These are phyloP conservation scores for Eristalinus aeneus DNA, from an alignment of 2,888 invertebrate genomes.

Conservation along the genomic window DNA sequence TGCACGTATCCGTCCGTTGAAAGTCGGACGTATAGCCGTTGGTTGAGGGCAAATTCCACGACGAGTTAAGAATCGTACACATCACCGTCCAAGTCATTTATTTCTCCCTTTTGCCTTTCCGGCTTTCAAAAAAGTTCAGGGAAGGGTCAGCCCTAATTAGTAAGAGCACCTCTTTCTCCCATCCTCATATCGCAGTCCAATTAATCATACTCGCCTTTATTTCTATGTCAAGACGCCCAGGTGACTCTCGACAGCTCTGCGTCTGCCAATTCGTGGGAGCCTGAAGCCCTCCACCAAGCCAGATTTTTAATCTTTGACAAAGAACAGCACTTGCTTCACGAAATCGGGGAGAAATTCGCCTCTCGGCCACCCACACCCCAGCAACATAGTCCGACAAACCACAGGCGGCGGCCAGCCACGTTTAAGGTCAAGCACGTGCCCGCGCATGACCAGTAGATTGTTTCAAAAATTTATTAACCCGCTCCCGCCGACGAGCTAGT, in stretches of 20 bases:
- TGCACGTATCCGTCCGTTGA: too few species aligned
- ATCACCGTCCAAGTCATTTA: too few species aligned
- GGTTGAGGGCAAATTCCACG: too few species aligned
- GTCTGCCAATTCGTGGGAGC: background rate
- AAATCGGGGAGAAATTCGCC: background rate
- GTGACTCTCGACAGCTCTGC: background rate
- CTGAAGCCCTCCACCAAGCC: background rate
- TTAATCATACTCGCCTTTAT: background rate
- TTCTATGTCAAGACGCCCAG: background rate
- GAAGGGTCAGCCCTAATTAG: too few species aligned
- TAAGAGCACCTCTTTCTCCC: too few species aligned
- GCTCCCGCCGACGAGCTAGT: slow-evolving; percentile 24
- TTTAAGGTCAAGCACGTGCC: slow-evolving; percentile 54
- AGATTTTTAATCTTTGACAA: background rate
- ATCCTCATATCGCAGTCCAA: background rate
- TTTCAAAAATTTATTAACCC: slow-evolving; percentile 38
- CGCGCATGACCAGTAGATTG: slow-evolving; percentile 21
- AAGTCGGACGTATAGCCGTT: too few species aligned
- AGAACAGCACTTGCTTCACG: background rate
- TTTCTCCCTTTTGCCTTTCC: too few species aligned
- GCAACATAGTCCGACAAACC: background rate
- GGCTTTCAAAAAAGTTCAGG: too few species aligned
- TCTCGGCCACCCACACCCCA: background rate
- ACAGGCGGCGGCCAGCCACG: background rate
- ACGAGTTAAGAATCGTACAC: too few species aligned